Conservation (phyloP, 2,888 invertebrate genomes). For the Liposcelis brunnea region DNA sequence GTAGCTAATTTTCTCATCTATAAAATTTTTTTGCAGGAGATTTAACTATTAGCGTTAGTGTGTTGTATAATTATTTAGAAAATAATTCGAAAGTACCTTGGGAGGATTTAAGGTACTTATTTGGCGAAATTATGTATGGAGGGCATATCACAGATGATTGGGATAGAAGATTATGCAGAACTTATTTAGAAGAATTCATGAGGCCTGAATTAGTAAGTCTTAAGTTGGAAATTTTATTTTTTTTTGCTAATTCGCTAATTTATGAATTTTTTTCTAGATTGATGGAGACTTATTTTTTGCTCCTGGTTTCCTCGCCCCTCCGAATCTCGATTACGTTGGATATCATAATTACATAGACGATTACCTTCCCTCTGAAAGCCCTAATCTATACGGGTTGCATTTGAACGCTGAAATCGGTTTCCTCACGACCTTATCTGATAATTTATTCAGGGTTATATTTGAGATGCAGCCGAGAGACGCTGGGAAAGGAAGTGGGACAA, state of each 20-base stretch:
- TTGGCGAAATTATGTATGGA: conserved; percentile 96
- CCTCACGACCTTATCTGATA: conserved; percentile 69
- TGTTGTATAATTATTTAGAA: conserved; percentile 79
- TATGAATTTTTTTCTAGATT: conserved; percentile 30
- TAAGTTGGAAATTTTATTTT: conserved; percentile 13
- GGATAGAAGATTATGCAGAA: conserved; percentile 75
- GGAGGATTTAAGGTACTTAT: conserved; percentile 86
- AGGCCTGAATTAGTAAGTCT: conserved; percentile 56
- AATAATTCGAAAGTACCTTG: conserved; percentile 76
- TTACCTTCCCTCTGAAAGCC: conserved; percentile 69
- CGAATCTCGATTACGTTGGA: conserved; percentile 69
- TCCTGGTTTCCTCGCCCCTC: conserved; percentile 70
- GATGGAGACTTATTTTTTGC: conserved; percentile 74
- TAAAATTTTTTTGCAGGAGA: conserved; percentile 43
- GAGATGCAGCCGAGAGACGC: conserved; percentile 80
- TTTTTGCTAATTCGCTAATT: neutral
- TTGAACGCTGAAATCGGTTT: conserved; percentile 93
- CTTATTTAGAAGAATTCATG: conserved; percentile 75
- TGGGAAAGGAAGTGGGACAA: conserved; percentile 49
- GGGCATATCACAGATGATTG: conserved; percentile 95
- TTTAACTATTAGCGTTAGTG: conserved; percentile 80
- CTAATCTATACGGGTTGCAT: conserved; percentile 79
- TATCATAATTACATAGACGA: conserved; percentile 84
- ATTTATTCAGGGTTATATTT: conserved; percentile 65
- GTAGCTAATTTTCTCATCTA: neutral